A percentile compares a stretch with the other conserved stretches of the same genome.
phyloP scores from a whole-genome alignment of 2,888 invertebrate genomes.

The Hemicrepidius hirtus region DNA sequence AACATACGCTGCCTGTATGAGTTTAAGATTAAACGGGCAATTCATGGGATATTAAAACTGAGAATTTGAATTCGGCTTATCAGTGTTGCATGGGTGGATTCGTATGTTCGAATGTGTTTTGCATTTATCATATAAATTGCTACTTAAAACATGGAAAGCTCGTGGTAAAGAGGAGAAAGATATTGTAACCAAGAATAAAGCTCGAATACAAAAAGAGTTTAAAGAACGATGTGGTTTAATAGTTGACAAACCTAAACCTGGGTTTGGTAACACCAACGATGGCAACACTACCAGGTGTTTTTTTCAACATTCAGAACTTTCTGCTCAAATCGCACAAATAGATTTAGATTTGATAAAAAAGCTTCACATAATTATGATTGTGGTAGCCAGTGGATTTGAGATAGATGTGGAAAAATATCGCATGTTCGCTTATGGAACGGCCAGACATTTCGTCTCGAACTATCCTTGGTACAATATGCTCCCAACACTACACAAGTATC shows the following conservation, averaged over 20 bases:
- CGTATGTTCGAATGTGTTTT: slow-evolving; percentile 59
- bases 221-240: slow-evolving; percentile 44
- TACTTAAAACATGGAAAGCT: slow-evolving; percentile 56
- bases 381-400: slow-evolving; percentile 39
- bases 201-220: slow-evolving; percentile 52
- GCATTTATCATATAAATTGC: slow-evolving; percentile 55
- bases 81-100: slow-evolving; percentile 58
- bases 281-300: slow-evolving; percentile 47
- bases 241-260: slow-evolving; percentile 45
- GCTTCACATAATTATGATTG: slow-evolving; percentile 42
- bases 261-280: slow-evolving; percentile 51
- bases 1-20: slow-evolving; percentile 53
- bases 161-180: slow-evolving; percentile 50
- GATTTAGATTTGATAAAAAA: slow-evolving; percentile 41
- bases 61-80: slow-evolving; percentile 55
- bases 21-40: slow-evolving; percentile 52
- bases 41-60: slow-evolving; percentile 46
- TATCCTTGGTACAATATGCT: slow-evolving; percentile 46
- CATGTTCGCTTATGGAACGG: slow-evolving; percentile 32
- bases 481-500: slow-evolving; percentile 38
- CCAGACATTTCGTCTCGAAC: slow-evolving; percentile 35
- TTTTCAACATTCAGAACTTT: slow-evolving; percentile 42
- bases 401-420: slow-evolving; percentile 41
- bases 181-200: slow-evolving; percentile 42
- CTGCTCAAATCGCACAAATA: slow-evolving; percentile 33